Percentiles rank a stretch among this genome's conserved stretches.
phyloP scores from a whole-genome alignment of 2,888 invertebrate species.

The Adelphocoris suturalis region DNA sequence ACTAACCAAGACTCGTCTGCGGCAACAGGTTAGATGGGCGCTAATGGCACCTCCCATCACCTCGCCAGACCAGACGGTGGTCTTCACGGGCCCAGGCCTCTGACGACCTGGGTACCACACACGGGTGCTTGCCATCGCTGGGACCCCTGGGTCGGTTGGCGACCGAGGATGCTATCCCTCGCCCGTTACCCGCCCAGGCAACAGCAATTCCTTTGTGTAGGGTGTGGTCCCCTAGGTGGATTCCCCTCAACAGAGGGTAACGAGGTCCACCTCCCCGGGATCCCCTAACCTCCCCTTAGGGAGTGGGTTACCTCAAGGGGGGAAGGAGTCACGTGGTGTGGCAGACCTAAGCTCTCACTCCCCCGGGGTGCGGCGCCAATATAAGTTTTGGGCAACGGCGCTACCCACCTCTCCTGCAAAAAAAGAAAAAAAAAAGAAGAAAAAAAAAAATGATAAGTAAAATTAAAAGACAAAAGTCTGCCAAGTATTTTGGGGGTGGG shows the following conservation, averaged over 20 bases:
- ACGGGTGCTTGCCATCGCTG: conserved; percentile 13
- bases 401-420: no score
- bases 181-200: neutral
- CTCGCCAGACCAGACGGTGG: neutral
- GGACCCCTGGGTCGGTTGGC: neutral
- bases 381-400: no score
- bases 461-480: no score
- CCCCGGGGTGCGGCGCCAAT: no score
- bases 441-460: no score
- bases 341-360: no score
- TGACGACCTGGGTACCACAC: neutral
- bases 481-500: no score
- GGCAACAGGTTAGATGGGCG: neutral
- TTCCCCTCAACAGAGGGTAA: no score
- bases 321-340: no score
- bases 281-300: no score
- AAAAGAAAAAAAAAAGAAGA: no score
- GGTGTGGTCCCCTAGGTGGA: neutral
- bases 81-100: neutral
- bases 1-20: neutral
- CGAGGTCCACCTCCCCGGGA: neutral
- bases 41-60: neutral
- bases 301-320: no score
- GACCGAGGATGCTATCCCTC: neutral
- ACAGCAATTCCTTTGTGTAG: neutral